Evolutionary conservation across 2,113 vertebrate genomes (phyloP).

Genomic region (Pomatostomus ruficeps): DNA sequence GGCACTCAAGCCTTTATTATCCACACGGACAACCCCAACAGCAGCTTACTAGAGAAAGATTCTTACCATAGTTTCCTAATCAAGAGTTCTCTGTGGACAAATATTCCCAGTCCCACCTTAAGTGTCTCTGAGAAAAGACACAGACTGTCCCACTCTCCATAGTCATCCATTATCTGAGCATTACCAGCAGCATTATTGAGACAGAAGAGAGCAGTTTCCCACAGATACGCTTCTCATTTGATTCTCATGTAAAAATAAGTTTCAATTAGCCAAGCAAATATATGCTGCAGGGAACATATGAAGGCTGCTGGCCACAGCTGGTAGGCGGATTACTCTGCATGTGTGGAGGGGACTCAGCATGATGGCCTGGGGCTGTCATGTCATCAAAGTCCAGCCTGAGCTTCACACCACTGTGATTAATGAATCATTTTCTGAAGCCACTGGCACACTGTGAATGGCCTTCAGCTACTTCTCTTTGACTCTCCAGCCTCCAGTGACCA

Average conservation of each 20-base stretch:
- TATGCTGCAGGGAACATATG: not conserved
- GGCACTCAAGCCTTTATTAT: too few relatives aligned
- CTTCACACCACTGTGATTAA: not conserved
- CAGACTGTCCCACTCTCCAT: not conserved
- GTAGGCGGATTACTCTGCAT: not conserved
- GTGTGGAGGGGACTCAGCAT: accelerated
- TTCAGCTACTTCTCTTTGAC: not conserved
- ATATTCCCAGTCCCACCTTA: not conserved
- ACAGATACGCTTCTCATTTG: not conserved
- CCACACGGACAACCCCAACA: too few relatives aligned
- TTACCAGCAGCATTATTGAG: not conserved
- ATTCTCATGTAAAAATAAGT: not conserved
- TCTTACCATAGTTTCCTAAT: constrained; percentile 30
- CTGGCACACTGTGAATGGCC: not conserved
- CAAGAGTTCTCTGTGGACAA: not conserved
- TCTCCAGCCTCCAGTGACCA: not conserved
- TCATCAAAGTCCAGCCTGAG: not conserved
- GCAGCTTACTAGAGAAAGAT: constrained; percentile 27
- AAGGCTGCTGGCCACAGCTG: not conserved
- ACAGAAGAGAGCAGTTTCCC: not conserved
- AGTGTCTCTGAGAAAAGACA: constrained; percentile 18
- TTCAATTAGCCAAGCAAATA: not conserved
- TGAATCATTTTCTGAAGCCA: not conserved
- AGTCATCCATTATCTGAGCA: not conserved
- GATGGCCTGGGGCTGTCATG: not conserved